Evolutionary conservation across 23 tunicate genomes (phyloP).

Genomic region (Trididemnum nubilum): DNA sequence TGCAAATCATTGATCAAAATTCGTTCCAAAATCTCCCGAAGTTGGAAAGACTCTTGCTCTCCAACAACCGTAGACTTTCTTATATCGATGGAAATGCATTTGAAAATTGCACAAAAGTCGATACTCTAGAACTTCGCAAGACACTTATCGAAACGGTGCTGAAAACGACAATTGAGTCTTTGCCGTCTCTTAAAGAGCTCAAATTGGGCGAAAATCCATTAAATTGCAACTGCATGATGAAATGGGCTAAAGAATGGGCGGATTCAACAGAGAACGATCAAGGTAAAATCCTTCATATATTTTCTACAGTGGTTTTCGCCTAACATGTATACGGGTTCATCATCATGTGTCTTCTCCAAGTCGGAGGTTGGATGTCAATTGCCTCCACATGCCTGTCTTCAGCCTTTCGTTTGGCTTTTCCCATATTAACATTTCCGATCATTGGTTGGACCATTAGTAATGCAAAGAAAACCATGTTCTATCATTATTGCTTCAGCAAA

Average conservation of each 20-base stretch:
- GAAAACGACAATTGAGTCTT: not conserved
- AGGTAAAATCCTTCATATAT: too few relatives aligned
- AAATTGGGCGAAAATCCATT: conserved; percentile 30
- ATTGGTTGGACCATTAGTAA: too few relatives aligned
- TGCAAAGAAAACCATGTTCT: too few relatives aligned
- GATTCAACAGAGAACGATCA: not conserved
- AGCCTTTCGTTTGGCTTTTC: too few relatives aligned
- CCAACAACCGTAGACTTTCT: conserved; percentile 12
- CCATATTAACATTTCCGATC: too few relatives aligned
- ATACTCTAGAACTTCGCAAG: conserved; percentile 14
- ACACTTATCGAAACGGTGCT: conserved; percentile 32
- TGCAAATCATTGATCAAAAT: conserved; percentile 20
- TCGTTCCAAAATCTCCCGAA: conserved; percentile 20
- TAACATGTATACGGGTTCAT: not conserved
- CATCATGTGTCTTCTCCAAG: too few relatives aligned
- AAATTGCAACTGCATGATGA: conserved; percentile 58
- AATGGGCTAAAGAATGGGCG: conserved; percentile 41
- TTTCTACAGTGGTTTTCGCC: not conserved
- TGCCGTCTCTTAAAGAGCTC: conserved; percentile 31
- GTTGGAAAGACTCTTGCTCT: conserved; percentile 19
- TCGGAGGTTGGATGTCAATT: not conserved
- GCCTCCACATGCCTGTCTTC: not conserved
- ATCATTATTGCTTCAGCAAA: too few relatives aligned
- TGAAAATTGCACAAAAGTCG: not conserved
- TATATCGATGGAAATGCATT: conserved; percentile 29